Base-by-base conservation (phyloP, 1,140 invertebrate species). In the Leptonema lineaticorne region DNA sequence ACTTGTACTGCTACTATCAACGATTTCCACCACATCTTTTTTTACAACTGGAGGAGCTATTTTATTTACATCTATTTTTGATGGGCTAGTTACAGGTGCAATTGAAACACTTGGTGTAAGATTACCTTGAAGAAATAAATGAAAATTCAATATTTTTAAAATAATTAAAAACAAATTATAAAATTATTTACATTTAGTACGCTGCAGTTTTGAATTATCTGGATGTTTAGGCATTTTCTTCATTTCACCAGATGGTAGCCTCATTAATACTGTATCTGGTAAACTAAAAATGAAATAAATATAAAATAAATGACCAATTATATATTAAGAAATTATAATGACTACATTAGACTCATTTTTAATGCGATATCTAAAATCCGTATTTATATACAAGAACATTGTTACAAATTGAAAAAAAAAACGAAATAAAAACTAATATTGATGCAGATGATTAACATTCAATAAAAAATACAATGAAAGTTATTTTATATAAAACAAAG, bases 1-100 rank as follows among this genome's bases (percentile, higher is more conserved):
- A 75, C 83, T 85, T 63, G 85, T 85, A 73, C 84, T 85, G 45
- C 80, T 81, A 70, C 87, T 87, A 63, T 90, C 90, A 74, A 92
- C 90, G 60, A 85, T 85, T 67, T 83, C 84, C 58, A 85, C 84
- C 69, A 86, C 85, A 76, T 86, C 79, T 69, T 68, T 73, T 41
- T 66, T 69, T 11, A 66, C 57, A 7, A 29, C 46, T 6, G 28
- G 28, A 11, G 37, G 22, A 22, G 5, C 76, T 30, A 66, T 70
- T 76, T 76, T 78, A 11, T 67, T 68, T 46, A 72, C 30, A 65
- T 78, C 78, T 22, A 75, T 75, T 56, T 69, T 53, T 48, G 67
- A 53, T 4, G 75, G 63, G n/a, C 63, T 26, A 14, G 76, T 76
- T 22, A 87, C 85, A 26, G 83, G 85, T 50, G 79, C 85, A 73